Evolutionary conservation across 2,797 vertebrate species (phyloP), one percentile per base, ranked within the genome.

Genomic region (Labeo calbasu): DNA sequence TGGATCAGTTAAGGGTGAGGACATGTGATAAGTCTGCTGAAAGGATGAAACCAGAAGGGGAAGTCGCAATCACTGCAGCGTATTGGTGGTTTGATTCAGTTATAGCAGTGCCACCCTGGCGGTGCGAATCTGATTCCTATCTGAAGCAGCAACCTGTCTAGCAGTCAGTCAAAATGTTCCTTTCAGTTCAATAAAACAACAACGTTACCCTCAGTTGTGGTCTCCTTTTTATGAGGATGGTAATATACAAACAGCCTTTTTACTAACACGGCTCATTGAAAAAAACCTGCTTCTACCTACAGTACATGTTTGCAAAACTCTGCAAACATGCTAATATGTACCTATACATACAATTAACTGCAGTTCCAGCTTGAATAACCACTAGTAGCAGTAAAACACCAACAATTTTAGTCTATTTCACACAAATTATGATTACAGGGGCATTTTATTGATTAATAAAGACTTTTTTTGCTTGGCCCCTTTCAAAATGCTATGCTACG

Each of bases 1-100:
- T 59, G 85, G 82, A 84, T 86, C 85, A 81, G 82, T 84, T 79
- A 61, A 81, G 85, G 78, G 63, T 36, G 85, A 82, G 82, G 73
- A 63, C 63, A 75, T 61, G 46, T 55, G 82, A 81, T 80, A 80
- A 86, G 71, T 73, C 50, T 65, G 21, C 66, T 79, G 75, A 71
- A 78, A 70, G 82, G 76, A 71, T 63, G 61, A 76, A 81, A 79
- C 53, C 48, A 55, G 57, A 72, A 80, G 61, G 36, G 73, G 77
- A 79, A 79, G 80, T 83, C 76, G 5, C 83, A 71, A 79, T 84
- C 76, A 79, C 55, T 4, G 40, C 65, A 25, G 13, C 14, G 21
- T 61, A 51, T 71, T 84, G 75, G 23, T 78, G 43, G 53, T 63
- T 79, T 84, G 76, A 84, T 84, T 84, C 76, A 63, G 83, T 79